These are phyloP conservation scores for Glyphotaelius pellucidus DNA, from an alignment of 2,888 invertebrate species.

Conservation along the genomic window DNA sequence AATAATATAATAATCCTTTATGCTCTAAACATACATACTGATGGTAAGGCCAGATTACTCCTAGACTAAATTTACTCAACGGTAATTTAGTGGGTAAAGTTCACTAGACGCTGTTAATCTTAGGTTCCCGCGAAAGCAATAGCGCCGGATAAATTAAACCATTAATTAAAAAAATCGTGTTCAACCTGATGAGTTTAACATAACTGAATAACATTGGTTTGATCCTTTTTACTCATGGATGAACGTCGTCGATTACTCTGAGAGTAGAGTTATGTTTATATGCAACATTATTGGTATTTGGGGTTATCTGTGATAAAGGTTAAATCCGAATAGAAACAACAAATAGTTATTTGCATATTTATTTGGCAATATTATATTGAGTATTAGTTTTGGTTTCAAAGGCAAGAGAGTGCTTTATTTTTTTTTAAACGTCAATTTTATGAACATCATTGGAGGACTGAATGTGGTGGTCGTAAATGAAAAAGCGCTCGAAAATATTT, in stretches of 20 bases:
- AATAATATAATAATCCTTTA: neutral
- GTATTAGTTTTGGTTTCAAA: neutral
- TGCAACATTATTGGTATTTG: neutral
- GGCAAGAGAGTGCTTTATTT: neutral
- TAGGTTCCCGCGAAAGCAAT: neutral
- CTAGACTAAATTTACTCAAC: neutral
- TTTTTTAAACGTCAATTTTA: neutral
- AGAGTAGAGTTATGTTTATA: neutral
- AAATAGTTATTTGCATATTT: neutral
- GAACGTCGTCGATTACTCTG: neutral
- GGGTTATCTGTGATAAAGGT: slow-evolving; percentile 2
- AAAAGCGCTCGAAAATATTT: too few species aligned
- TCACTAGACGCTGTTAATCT: slow-evolving; percentile 29
- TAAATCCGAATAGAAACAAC: neutral
- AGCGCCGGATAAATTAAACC: neutral
- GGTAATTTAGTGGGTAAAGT: slow-evolving; percentile 25
- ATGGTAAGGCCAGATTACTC: neutral
- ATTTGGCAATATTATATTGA: neutral
- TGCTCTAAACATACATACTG: neutral
- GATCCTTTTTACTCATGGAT: neutral
- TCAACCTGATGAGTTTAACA: neutral
- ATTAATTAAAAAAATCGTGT: neutral
- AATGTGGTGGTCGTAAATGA: too few species aligned
- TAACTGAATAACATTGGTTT: neutral
- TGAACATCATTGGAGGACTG: too few species aligned